Evolutionary conservation across 2,888 invertebrate genomes (phyloP).

Genomic region (Orthosia gothica): DNA sequence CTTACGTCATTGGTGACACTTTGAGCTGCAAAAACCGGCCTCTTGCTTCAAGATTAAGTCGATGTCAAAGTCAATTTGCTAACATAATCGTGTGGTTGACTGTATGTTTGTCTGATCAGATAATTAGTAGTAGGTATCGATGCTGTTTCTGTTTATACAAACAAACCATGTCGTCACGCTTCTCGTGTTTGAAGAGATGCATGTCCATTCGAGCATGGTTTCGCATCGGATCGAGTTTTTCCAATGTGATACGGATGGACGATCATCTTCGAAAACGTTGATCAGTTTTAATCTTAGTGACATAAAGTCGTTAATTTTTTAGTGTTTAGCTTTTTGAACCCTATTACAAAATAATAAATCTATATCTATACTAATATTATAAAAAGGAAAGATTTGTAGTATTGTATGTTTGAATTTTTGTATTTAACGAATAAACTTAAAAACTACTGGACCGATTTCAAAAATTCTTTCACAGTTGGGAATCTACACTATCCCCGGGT

Average conservation of each 20-base stretch:
- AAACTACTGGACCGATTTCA: too few species aligned
- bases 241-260: background rate
- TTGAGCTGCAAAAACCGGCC: background rate
- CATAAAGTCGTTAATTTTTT: background rate
- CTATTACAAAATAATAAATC: too few species aligned
- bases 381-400: too few species aligned
- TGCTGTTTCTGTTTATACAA: slow-evolving; percentile 15
- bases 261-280: background rate
- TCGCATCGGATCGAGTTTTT: background rate
- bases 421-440: too few species aligned
- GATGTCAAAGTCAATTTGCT: background rate
- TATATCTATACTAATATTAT: too few species aligned
- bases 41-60: background rate
- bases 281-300: background rate
- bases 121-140: slow-evolving; percentile 10
- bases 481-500: too few species aligned
- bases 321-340: too few species aligned
- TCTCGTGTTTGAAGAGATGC: slow-evolving; percentile 22
- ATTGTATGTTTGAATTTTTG: too few species aligned
- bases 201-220: slow-evolving; percentile 18
- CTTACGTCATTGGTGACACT: background rate
- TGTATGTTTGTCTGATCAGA: slow-evolving; percentile 1
- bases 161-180: slow-evolving; percentile 23
- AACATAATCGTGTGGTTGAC: background rate
- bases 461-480: too few species aligned